Evolutionary conservation across 1,140 invertebrate genomes (phyloP).

Genomic region (Plodia interpunctella): DNA sequence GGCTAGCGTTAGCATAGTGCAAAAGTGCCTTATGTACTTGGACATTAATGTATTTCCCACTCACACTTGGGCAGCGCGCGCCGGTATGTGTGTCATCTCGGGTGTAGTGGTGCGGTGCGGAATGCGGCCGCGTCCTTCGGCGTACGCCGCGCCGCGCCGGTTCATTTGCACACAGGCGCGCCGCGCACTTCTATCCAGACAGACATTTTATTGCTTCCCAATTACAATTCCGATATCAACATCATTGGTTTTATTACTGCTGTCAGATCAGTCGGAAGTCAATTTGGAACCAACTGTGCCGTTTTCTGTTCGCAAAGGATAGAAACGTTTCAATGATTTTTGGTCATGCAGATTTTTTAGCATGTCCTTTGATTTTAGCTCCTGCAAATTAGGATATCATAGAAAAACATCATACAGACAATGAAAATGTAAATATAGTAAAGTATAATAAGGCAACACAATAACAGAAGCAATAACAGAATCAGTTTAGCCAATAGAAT

Average conservation of each 20-base stretch:
- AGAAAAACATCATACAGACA: not conserved
- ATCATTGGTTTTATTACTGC: constrained; percentile 36
- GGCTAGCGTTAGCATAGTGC: constrained; percentile 22
- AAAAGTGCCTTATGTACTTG: constrained; percentile 50
- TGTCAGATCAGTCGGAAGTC: constrained; percentile 8
- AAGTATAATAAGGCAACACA: too few species aligned
- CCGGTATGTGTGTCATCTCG: constrained; percentile 64
- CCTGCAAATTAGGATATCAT: not conserved
- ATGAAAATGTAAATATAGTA: not conserved
- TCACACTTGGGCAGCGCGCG: constrained; percentile 38
- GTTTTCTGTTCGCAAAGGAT: not conserved
- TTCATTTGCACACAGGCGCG: constrained; percentile 68
- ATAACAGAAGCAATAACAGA: too few species aligned
- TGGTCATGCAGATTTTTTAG: not conserved
- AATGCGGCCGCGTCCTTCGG: constrained; percentile 73
- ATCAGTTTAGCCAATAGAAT: not conserved
- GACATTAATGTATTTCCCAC: constrained; percentile 37
- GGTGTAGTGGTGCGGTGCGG: constrained; percentile 52
- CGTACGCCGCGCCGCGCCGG: constrained; percentile 42
- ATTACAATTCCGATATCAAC: constrained; percentile 52
- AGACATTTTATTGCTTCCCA: constrained; percentile 65
- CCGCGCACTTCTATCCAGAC: constrained; percentile 38
- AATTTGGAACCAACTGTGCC: not conserved
- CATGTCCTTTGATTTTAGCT: not conserved
- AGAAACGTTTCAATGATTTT: not conserved